phyloP scores from a whole-genome alignment of 2,113 vertebrate species.

The Siniperca chuatsi region DNA sequence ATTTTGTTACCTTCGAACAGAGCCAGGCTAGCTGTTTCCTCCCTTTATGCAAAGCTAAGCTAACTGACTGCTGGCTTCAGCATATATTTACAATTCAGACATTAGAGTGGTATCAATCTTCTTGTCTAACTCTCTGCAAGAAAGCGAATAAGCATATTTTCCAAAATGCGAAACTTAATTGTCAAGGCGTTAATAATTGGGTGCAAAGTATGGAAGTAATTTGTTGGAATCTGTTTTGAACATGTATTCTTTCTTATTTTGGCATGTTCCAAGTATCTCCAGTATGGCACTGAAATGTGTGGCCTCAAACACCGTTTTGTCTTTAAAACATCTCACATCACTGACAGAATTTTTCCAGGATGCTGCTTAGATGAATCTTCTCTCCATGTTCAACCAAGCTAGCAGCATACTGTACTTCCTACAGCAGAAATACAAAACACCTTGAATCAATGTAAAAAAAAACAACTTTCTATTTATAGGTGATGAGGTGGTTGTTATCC shows the following conservation, averaged over 20 bases:
- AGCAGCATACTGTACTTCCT: neutral
- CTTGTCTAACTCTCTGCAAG: neutral
- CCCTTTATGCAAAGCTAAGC: neutral
- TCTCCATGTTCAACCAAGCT: neutral
- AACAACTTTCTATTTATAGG: slow-evolving; percentile 79
- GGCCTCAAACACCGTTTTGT: neutral
- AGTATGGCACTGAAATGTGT: neutral
- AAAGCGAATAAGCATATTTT: neutral
- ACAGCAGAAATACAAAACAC: neutral
- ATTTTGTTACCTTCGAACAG: neutral
- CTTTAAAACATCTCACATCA: neutral
- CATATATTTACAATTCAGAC: neutral
- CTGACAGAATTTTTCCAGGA: neutral
- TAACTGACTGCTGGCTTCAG: neutral
- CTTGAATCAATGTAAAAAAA: neutral
- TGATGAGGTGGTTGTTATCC: slow-evolving; percentile 96
- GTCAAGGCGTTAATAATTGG: neutral
- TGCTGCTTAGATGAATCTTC: neutral
- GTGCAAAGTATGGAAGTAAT: neutral
- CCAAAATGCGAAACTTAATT: neutral
- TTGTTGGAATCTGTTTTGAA: too few species aligned
- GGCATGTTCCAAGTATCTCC: neutral
- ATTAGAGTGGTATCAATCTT: neutral
- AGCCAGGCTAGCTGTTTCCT: neutral
- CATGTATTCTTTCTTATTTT: neutral